Base-by-base conservation (phyloP, 1,140 invertebrate genomes). In the Lepidostoma basale region DNA sequence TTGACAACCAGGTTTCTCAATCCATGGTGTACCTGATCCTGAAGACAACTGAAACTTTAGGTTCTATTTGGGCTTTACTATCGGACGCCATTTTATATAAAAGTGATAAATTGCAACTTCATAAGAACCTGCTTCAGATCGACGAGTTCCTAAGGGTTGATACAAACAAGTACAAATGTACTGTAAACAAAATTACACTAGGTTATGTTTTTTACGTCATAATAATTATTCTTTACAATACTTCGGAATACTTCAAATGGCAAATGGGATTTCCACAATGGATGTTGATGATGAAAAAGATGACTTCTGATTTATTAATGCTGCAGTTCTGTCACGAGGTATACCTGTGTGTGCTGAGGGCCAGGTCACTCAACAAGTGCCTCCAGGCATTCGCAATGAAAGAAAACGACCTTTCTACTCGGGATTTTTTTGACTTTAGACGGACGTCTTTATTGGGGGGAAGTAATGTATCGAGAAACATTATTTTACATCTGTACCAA, bases 281-380 rank as follows among this genome's bases (percentile, higher is more conserved):
- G 45, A 20, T 64, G 14, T 40, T 64, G 12, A 52, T 64, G 47
- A 20, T 22, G 20, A 64, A 52, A 25, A 64, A 49, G 20, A 49
- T 23, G n/a, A 64, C 20, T n/a, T 52, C 45, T 8, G 62, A 64
- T 64, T 39, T 64, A 39, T 16, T 54, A 1, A 25, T 33, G 30
- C 22, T 64, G 8, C 62, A 49, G 14, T 64, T 52, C 18, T 49
- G 44, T 36, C 44, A 52, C n/a, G 62, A 64, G 28, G 23, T 64
- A n/a, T 64, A 64, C 25, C 26, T 52, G 28, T 49, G 26, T 33
- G 23, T 52, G 1, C 30, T 64, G 9, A 18, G 62, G 23, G n/a
- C 54, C 5, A 25, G 25, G 25, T 20, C 45, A 3, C 23, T 64
- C n/a, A 64, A 54, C 39, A 16, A 8, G 16, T 23, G 30, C 25